Base-by-base conservation (phyloP, 1,140 invertebrate genomes). In the Luehdorfia chinensis region DNA sequence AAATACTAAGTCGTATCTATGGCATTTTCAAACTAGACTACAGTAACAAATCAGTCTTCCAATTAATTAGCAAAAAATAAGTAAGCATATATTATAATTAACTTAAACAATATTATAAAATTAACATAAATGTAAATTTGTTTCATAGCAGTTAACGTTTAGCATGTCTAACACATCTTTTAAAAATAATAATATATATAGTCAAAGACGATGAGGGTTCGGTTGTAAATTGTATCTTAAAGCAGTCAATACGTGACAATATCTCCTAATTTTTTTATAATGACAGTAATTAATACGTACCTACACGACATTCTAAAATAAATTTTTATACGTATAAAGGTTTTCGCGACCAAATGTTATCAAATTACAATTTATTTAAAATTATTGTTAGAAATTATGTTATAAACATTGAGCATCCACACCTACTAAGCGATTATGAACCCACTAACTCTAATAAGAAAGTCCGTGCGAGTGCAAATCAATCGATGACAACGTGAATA, bases 21-120 rank as follows among this genome's bases (percentile, higher is more conserved):
- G 79, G 79, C 83, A 86, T 84, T 84, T 71, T 83, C 76, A 74
- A 84, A 85, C 79, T 85, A 85, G 81, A 85, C 81, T 85, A 85
- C 74, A 85, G 71, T 85, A 85, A 83, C 76, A 78, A 84, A 85
- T 85, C 81, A 85, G 81, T 85, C 81, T 85, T 85, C 69, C 63
- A 83, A 74, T 65, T 45, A 73, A 83, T 78, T 81, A 83, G 55
- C 63, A 78, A 79, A 75, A 73, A 74, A 81, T 67, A 75, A 78
- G 63, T 75, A 69, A 69, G 60, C 50, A 53, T 61, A 66, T 51
- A n/a, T 37, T 47, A 66, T 51, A 56, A 37, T 75, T 69, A 76
- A 74, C 66, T 77, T 78, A 77, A 63, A 68, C 44, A 63, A 63
- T 71, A 67, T 55, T 21, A 74, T 66, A 73, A 55, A 64, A 58